Conservation (phyloP, 2,797 vertebrate species). For the Coreius guichenoti region DNA sequence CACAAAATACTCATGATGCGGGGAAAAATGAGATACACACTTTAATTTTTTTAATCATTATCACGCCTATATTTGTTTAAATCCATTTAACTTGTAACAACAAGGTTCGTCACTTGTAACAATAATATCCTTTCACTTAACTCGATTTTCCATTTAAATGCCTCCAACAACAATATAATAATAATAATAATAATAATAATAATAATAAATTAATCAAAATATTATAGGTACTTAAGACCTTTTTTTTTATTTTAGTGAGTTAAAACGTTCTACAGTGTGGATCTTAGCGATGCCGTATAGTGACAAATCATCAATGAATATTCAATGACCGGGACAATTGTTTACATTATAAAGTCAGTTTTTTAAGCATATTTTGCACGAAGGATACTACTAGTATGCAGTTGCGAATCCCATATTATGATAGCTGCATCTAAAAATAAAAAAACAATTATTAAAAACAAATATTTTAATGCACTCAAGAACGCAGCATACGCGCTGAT, state of each 20-base stretch:
- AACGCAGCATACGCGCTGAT: slow-evolving; percentile 1
- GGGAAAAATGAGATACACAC: neutral
- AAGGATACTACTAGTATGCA: neutral
- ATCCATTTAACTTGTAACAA: neutral
- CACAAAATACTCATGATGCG: neutral
- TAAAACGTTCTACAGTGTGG: neutral
- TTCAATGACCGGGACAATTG: neutral
- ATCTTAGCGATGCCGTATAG: neutral
- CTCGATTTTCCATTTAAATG: neutral
- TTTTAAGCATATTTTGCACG: neutral
- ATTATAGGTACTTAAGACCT: neutral
- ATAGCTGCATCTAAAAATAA: neutral
- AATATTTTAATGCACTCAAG: neutral
- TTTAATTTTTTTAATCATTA: neutral
- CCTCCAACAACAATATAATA: neutral
- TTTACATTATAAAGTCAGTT: neutral
- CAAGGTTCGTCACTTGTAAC: neutral
- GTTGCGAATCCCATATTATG: neutral
- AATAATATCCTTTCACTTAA: neutral
- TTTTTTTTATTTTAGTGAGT: neutral
- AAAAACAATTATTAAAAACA: neutral
- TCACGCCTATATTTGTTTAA: neutral
- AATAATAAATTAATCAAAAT: neutral
- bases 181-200: neutral
- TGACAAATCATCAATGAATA: neutral